Evolutionary conservation across 2,113 vertebrate genomes (phyloP), one percentile per base, ranked within the genome.

Genomic region (Thinocorus orbignyianus): DNA sequence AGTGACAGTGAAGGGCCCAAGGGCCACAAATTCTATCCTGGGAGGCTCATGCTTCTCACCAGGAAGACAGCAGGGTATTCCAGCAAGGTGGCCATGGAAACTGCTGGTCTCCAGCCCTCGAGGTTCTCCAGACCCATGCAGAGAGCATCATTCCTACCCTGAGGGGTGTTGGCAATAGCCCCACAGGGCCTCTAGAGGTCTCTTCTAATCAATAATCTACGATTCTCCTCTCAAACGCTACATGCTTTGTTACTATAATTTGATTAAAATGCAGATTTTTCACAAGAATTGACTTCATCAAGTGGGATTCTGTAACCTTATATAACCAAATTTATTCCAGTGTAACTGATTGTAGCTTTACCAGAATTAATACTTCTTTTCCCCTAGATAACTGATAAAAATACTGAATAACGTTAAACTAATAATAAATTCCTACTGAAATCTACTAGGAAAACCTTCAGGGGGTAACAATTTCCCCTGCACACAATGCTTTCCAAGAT

Each of bases 41-140:
- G 28, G 41, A 89, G 48, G 33, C 33, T 51, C 61, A 51, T 19
- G 28, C 28, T 57, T 64, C 74, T 74, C 41, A 9, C 23, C 13
- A 51, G 33, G 17, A 80, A 25, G 26, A 62, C 7, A 58, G n/a
- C 1, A 8, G 4, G 1, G 6, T 28, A 25, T 9, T 69, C 0
- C 0, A 76, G 23, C 48, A 64, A 39, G 33, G 69, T 52, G 20
- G 37, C 33, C 20, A 28, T 13, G 24, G 49, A 51, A 69, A 30
- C 49, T 41, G 17, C 62, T 35, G 10, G 19, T 31, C 33, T 58
- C 49, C 33, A 81, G 33, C 28, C 49, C 62, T 51, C 1, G 0
- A 51, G 17, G 13, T 9, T 64, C 44, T 68, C 46, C 49, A 62
- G 11, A 39, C 24, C 26, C 23, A 9, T 6, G 26, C 44, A 24